Base-by-base conservation (phyloP, 2,797 vertebrate species). In the Remorina albescens region DNA sequence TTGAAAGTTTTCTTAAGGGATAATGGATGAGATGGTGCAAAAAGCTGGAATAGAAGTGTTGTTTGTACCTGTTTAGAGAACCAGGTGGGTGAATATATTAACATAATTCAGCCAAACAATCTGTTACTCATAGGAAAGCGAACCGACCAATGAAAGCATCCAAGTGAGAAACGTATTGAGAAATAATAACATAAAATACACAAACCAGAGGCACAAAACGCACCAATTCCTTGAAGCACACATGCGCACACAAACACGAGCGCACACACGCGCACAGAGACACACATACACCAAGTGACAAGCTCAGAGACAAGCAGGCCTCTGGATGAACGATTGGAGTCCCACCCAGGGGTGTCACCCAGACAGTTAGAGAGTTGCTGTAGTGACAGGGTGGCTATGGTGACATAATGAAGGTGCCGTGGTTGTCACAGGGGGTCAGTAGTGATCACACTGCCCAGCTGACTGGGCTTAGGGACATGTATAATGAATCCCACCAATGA, bases 351-450 rank as follows among this genome's bases (percentile, higher is more conserved):
- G 95, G 95, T 91, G 97, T 97, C 94, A 95, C 94, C 95, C 94
- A 97, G 96, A 99, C 96, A 96, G 97, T 98, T 97, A 96, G 96
- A 96, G 95, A 95, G 95, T 95, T 95, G 95, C 88, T 84, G 93
- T 93, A 95, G 95, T 98, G 97, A 98, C 97, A 98, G 96, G 95
- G 96, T 93, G 95, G 96, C 95, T 89, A 93, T 91, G 91, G 95
- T 96, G 96, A 99, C 97, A 99, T 99, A 99, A 99, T 99, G 98
- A 97, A 99, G 97, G 97, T 97, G 96, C 96, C 95, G 96, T 95
- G 95, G 95, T 95, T 98, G 97, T 98, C 97, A 97, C 94, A 86
- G 94, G 96, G 96, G 97, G 97, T 99, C 97, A 98, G 95, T 91
- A 89, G 95, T 97, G 97, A 97, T 98, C 97, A 97, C 97, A 96